A percentile compares a stretch with the other conserved stretches of the same genome.
Conservation (phyloP, 2,888 invertebrate genomes). For the Anagyrus pseudococci region DNA sequence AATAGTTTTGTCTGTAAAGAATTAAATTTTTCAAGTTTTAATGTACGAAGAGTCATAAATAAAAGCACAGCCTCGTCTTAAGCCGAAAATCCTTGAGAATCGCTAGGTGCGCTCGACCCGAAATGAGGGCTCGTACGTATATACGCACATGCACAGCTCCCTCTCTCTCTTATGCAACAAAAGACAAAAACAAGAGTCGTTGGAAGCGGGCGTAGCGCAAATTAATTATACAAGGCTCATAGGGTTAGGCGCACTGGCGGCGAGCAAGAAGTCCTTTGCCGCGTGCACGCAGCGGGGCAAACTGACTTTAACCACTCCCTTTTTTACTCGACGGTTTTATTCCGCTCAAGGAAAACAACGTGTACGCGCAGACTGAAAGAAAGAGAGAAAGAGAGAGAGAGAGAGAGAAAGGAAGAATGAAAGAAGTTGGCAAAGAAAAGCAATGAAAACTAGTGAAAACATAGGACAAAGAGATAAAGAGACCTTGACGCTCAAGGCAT, state of each 20-base stretch:
- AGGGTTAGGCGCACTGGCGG: not conserved
- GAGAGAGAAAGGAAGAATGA: not conserved
- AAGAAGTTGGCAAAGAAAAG: conserved; percentile 4
- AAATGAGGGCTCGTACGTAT: not conserved
- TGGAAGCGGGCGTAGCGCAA: conserved; percentile 1
- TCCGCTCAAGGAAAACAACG: conserved; percentile 17
- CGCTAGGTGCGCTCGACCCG: conserved; percentile 18
- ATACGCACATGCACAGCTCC: not conserved
- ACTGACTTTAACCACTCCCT: conserved; percentile 15
- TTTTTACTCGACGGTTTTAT: conserved; percentile 11
- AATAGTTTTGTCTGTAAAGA: too few relatives aligned
- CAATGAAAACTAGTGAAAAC: conserved; percentile 26
- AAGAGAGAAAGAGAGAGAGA: not conserved
- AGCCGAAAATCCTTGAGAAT: too few relatives aligned
- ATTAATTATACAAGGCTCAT: conserved; percentile 30
- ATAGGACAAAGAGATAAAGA: not conserved
- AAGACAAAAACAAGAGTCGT: conserved; percentile 5
- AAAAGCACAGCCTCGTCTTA: too few relatives aligned
- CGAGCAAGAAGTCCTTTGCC: conserved; percentile 6
- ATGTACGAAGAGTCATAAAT: too few relatives aligned
- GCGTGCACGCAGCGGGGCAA: conserved; percentile 2
- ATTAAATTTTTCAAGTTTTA: too few relatives aligned
- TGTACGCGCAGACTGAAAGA: not conserved
- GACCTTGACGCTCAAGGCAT: conserved; percentile 6
- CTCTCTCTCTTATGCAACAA: not conserved